Evolutionary conservation across 2,797 vertebrate species (phyloP), one percentile per base, ranked within the genome.

Genomic region (Galagoides demidoff): DNA sequence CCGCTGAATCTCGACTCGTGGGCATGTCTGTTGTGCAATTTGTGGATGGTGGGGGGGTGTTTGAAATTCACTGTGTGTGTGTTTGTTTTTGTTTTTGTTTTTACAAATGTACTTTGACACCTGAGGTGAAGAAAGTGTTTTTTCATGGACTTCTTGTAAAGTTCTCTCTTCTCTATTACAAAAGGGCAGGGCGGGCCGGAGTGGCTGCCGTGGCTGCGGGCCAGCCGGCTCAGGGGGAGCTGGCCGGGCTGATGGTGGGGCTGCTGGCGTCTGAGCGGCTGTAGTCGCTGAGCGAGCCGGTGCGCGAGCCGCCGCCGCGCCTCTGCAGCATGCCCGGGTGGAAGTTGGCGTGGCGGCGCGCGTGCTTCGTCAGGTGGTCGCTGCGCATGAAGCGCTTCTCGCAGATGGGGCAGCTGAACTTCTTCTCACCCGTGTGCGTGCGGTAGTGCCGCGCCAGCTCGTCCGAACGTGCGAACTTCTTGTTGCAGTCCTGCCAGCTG

Each of bases 321-420:
- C 99, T 98, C 98, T 99, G 99, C 86, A 99, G 99, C 99, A 99
- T 99, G 98, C 99, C 99, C 0, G 99, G 99, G 95, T 99, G 99
- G 98, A 99, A 99, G 98, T 99, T 99, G 88, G 99, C 99, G 45
- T 99, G 99, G 94, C 99, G 99, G 12, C 99, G 99, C 39, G 99
- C 99, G 0, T 99, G 99, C 98, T 99, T 99, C 94, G 99, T 99
- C 98, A 99, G 99, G 97, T 99, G 99, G 98, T 99, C 99, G 25
- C 99, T 99, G 97, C 99, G 99, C 99, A 99, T 99, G 98, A 99
- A 99, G 97, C 99, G 99, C 97, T 99, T 99, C 98, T 99, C 99
- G 0, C 99, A 99, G 77, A 99, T 99, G 0, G 99, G 99, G 97
- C 99, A 99, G 96, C 99, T 98, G 25, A 99, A 99, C 97, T 99